phyloP scores from a whole-genome alignment of 2,113 vertebrate genomes.

The Boulengeromyrus knoepffleri region DNA sequence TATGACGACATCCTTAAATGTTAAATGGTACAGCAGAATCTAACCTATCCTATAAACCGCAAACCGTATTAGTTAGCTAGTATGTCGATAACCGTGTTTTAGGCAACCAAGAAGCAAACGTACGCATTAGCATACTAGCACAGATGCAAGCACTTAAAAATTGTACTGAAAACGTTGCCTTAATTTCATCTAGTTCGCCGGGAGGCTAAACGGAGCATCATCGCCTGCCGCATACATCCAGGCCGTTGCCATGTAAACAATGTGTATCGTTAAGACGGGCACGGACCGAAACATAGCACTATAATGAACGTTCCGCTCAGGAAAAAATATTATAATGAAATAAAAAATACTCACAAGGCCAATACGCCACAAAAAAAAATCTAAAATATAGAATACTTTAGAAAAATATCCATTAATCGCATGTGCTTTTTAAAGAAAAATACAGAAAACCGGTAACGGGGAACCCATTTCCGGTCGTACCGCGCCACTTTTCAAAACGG shows the following conservation, averaged over 20 bases:
- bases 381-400: neutral
- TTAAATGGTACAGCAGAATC: neutral
- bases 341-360: neutral
- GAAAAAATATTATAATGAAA: neutral
- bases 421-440: neutral
- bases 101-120: neutral
- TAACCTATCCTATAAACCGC: neutral
- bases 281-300: slow-evolving; percentile 30
- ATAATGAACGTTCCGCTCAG: neutral
- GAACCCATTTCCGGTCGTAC: slow-evolving; percentile 28
- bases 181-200: neutral
- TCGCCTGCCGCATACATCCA: neutral
- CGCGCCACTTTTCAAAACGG: slow-evolving; percentile 38
- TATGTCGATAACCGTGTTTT: neutral
- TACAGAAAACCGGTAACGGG: slow-evolving; percentile 2
- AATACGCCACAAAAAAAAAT: neutral
- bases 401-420: neutral
- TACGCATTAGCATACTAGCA: neutral
- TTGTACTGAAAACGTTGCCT: neutral
- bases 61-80: neutral
- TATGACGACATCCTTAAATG: slow-evolving; percentile 40
- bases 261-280: slow-evolving; percentile 25
- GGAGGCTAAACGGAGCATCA: neutral
- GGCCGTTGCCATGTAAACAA: slow-evolving; percentile 52
- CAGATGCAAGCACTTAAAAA: neutral